These are phyloP conservation scores for Magallana nippona DNA, from an alignment of 2,888 invertebrate genomes.

Conservation along the genomic window DNA sequence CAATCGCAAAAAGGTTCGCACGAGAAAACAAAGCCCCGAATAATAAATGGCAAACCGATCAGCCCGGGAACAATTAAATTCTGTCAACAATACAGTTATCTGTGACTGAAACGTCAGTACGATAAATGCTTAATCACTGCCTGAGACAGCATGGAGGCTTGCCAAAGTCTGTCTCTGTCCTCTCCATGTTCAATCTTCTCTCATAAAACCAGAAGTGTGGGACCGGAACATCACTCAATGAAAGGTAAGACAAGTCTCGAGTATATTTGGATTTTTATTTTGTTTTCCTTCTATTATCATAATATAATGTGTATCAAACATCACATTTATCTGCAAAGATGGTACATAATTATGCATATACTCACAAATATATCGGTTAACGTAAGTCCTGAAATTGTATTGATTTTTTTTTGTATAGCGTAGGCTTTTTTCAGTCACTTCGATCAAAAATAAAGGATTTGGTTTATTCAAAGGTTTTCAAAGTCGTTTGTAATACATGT, in stretches of 20 bases:
- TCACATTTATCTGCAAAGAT: too few species aligned
- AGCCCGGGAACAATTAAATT: not conserved
- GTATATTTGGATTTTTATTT: too few species aligned
- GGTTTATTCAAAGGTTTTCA: too few species aligned
- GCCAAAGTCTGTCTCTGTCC: not conserved
- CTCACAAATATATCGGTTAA: too few species aligned
- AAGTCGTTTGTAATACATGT: too few species aligned
- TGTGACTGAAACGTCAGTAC: slow-evolving; percentile 3
- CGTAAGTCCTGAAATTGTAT: too few species aligned
- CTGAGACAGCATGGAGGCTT: not conserved
- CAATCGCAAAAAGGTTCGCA: not conserved
- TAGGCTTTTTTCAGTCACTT: too few species aligned
- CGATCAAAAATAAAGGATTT: too few species aligned
- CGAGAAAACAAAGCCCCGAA: not conserved
- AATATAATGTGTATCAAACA: too few species aligned
- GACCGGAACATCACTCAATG: not conserved
- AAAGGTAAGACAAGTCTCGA: not conserved
- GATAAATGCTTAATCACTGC: slow-evolving; percentile 22
- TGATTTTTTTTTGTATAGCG: too few species aligned
- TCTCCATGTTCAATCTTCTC: not conserved
- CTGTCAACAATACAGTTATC: slow-evolving; percentile 19
- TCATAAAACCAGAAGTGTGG: not conserved
- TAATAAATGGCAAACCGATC: slow-evolving; percentile 14
- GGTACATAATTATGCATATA: too few species aligned
- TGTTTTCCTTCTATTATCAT: too few species aligned